Evolutionary conservation across 2,797 vertebrate species (phyloP).

Genomic region (Danio choprae): DNA sequence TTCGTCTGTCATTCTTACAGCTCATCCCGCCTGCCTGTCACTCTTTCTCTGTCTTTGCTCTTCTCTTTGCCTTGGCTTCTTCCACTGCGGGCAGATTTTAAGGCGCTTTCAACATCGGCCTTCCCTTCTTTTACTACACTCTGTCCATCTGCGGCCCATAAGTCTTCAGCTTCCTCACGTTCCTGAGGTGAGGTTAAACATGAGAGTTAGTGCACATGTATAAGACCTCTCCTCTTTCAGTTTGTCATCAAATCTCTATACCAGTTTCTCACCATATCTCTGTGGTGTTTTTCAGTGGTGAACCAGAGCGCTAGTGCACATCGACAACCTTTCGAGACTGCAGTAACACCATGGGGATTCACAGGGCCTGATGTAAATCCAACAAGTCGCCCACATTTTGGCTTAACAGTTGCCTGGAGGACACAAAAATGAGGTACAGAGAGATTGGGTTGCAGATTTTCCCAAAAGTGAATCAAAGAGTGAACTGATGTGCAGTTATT

Average conservation of each 20-base stretch:
- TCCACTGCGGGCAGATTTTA: conserved; percentile 65
- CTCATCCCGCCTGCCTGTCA: conserved; percentile 75
- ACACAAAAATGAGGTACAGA: background rate
- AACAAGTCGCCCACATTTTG: conserved; percentile 90
- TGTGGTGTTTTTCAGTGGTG: conserved; percentile 86
- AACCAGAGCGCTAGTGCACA: conserved; percentile 94
- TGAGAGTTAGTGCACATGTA: background rate
- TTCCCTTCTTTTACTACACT: conserved; percentile 65
- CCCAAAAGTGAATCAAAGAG: too few species aligned
- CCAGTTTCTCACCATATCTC: conserved; percentile 86
- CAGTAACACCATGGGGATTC: conserved; percentile 92
- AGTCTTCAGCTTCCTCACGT: conserved; percentile 82
- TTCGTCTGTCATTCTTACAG: conserved; percentile 67
- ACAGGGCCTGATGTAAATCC: conserved; percentile 92
- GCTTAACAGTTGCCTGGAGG: conserved; percentile 85
- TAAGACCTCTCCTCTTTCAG: background rate
- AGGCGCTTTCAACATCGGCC: conserved; percentile 54
- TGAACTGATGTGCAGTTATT: too few species aligned
- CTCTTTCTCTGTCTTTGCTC: conserved; percentile 69
- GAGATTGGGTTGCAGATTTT: background rate
- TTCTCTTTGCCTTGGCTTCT: conserved; percentile 75
- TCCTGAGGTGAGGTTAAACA: conserved; percentile 76
- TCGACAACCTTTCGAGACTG: conserved; percentile 85
- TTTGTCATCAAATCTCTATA: background rate
- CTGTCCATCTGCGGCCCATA: conserved; percentile 73